Base-by-base conservation (phyloP, 2,113 vertebrate genomes). In the Gymnarchus niloticus region DNA sequence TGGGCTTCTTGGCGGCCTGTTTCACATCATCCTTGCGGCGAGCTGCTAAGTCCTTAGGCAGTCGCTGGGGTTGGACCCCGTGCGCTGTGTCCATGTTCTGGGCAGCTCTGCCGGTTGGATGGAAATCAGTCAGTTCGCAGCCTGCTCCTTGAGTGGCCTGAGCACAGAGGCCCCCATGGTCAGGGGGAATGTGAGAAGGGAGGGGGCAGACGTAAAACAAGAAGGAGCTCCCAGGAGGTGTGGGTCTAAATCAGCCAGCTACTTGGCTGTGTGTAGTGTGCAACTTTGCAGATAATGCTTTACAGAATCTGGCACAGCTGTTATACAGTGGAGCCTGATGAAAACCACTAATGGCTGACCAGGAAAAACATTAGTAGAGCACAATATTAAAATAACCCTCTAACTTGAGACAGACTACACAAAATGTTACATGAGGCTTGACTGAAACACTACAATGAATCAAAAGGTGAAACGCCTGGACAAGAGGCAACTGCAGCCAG, bases 11-110 rank as follows among this genome's bases (percentile, higher is more conserved):
- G 37, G 95, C 92, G 2, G 94, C 94, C 87, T 96, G 93, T 87
- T 98, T 99, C 57, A 95, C 91, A 3, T 99, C 98, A 49, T 99
- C 98, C 92, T 95, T 97, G 88, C 98, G 97, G 56, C 97, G 97
- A 28, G 91, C 91, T 61, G 93, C 37, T 83, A 91, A 87, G 33
- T 99, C 98, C 91, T 98, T 99, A 28, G 92, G 5, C 61, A 87
- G 87, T 88, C 97, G 96, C 54, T 94, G 96, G 33, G 91, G 90
- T 81, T 91, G 51, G 86, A 92, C 92, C 83, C 89, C 88, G 48
- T 92, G 86, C 41, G 89, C 88, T 0, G 93, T 91, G 0, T 97
- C 97, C 2, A 86, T 81, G 87, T 91, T 94, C 87, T 96, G 97
- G 90, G 87, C 41, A 82, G 93, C 82, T 82, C 57, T 93, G 89